Conservation (phyloP, 2,113 vertebrate genomes). For the Camarhynchus parvulus region DNA sequence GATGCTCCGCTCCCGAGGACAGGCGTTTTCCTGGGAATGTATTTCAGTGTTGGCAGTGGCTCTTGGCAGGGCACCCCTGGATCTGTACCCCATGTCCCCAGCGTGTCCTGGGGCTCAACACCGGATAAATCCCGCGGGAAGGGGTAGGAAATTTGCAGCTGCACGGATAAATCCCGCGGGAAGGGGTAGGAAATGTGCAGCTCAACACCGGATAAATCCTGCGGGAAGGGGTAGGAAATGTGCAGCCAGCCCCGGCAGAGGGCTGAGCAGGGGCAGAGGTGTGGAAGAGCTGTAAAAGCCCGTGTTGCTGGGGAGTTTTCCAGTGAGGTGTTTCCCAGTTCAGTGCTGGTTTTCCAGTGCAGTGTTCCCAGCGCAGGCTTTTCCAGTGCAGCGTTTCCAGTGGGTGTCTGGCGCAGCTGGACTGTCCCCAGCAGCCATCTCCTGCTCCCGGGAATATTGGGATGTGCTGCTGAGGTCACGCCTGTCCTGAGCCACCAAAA, state of each 20-base stretch:
- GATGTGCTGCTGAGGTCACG: background rate
- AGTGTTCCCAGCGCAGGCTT: background rate
- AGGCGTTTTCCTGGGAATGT: background rate
- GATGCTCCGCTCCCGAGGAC: background rate
- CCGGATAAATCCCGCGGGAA: background rate
- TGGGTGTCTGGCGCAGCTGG: background rate
- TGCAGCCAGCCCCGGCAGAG: background rate
- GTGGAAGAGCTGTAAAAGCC: background rate
- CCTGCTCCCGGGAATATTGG: rapidly evolving
- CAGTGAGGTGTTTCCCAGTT: background rate
- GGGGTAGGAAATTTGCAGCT: background rate
- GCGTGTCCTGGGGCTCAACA: rapidly evolving
- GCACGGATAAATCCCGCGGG: background rate
- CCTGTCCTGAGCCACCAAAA: background rate
- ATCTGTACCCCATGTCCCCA: background rate
- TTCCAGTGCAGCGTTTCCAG: background rate
- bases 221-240: background rate
- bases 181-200: background rate
- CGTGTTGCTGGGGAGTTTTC: background rate
- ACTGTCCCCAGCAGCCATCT: background rate
- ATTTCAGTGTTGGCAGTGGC: background rate
- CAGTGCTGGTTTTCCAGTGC: background rate
- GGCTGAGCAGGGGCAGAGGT: background rate
- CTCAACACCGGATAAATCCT: background rate
- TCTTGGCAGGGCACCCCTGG: background rate